phyloP scores from a whole-genome alignment of 2,797 vertebrate genomes.

The Pipistrellus pipistrellus region DNA sequence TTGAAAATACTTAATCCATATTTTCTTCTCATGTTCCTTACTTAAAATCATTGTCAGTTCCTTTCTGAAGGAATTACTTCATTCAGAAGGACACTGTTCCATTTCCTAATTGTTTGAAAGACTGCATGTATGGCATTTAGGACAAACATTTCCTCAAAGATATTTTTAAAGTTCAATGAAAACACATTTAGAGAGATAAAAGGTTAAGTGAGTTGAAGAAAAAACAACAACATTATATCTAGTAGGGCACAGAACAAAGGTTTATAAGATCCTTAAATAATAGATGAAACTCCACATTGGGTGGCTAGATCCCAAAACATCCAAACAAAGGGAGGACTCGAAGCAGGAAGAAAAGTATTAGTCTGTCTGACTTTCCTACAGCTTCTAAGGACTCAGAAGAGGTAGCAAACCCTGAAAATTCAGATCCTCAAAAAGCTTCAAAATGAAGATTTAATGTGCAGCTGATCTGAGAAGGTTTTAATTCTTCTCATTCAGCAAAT shows the following conservation, averaged over 20 bases:
- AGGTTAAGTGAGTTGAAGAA: slow-evolving; percentile 53
- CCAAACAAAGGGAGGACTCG: neutral
- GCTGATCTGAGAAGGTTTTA: neutral
- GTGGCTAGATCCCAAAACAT: neutral
- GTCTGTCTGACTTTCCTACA: neutral
- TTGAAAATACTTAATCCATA: slow-evolving; percentile 8
- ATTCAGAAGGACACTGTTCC: slow-evolving; percentile 8
- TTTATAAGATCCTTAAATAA: slow-evolving; percentile 58
- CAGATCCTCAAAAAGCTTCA: slow-evolving; percentile 28
- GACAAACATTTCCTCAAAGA: slow-evolving; percentile 53
- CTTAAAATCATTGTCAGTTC: slow-evolving; percentile 47
- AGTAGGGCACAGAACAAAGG: neutral
- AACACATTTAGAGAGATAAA: slow-evolving; percentile 64
- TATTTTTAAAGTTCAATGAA: slow-evolving; percentile 60
- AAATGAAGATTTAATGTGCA: slow-evolving; percentile 55
- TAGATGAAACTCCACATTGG: neutral
- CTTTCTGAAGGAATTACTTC: neutral
- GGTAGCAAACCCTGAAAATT: slow-evolving; percentile 39
- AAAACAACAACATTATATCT: neutral
- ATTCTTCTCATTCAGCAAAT: slow-evolving; percentile 36
- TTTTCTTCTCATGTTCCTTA: neutral
- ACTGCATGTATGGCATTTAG: slow-evolving; percentile 19
- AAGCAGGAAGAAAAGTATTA: neutral
- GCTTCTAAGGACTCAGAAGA: neutral
- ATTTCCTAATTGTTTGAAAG: slow-evolving; percentile 59